These are phyloP conservation scores for Tachysurus fulvidraco DNA, from an alignment of 2,113 vertebrate species.

Conservation along the genomic window DNA sequence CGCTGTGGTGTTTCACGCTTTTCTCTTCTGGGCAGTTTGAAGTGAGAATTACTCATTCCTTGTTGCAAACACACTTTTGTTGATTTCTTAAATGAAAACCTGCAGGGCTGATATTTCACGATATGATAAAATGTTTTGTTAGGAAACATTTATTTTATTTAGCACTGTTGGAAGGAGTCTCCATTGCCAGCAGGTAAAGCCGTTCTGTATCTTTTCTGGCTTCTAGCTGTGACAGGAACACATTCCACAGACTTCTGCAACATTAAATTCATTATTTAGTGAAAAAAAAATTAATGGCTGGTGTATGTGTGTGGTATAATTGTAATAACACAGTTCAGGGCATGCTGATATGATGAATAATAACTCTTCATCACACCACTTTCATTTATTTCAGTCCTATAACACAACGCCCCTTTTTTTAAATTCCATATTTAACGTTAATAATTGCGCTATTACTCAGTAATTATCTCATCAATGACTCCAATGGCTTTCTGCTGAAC, in stretches of 20 bases:
- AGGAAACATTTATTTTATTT: not conserved
- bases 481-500: too few relatives aligned
- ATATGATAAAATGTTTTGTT: not conserved
- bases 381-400: not conserved
- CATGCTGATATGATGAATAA: not conserved
- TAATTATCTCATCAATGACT: not conserved
- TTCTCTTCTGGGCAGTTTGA: slow-evolving; percentile 36
- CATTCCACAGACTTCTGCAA: not conserved
- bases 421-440: not conserved
- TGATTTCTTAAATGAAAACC: slow-evolving; percentile 14
- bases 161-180: not conserved
- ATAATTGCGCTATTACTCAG: not conserved
- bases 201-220: too few relatives aligned
- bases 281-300: not conserved
- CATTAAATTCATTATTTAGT: not conserved
- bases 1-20: slow-evolving; percentile 31
- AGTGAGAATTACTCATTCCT: slow-evolving; percentile 32
- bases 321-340: not conserved
- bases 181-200: not conserved
- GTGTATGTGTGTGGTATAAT: not conserved
- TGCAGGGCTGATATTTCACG: not conserved
- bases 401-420: not conserved
- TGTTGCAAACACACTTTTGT: slow-evolving; percentile 15
- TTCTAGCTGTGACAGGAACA: too few relatives aligned
- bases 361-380: not conserved